Percentiles rank a stretch among this genome's conserved stretches.
phyloP scores from a whole-genome alignment of 2,113 vertebrate genomes.

The Melanerpes formicivorus region DNA sequence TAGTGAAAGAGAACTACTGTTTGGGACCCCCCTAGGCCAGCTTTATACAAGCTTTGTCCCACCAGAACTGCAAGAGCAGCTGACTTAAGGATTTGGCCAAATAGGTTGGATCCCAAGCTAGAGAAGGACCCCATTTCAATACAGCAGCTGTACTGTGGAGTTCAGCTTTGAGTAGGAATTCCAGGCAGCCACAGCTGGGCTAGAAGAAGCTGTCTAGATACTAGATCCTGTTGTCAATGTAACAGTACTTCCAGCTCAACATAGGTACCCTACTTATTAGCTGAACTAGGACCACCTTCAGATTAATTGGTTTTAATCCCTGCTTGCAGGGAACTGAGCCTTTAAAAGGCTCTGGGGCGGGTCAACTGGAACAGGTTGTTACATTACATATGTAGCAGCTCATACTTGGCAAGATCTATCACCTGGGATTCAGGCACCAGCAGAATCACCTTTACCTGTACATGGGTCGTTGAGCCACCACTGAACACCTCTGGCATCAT shows the following conservation, averaged over 20 bases:
- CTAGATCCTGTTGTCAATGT: neutral
- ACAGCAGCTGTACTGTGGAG: neutral
- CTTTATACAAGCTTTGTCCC: neutral
- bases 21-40: neutral
- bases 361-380: neutral
- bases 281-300: neutral
- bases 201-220: neutral
- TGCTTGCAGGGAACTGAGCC: neutral
- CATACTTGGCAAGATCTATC: accelerated
- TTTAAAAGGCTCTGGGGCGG: neutral
- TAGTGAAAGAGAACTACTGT: neutral
- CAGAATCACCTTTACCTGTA: neutral
- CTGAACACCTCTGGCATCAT: neutral
- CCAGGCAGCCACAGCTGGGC: neutral
- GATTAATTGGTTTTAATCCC: conserved; percentile 12
- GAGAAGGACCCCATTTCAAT: neutral
- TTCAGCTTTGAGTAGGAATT: neutral
- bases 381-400: neutral
- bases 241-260: neutral
- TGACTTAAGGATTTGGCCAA: neutral
- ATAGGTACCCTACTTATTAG: neutral
- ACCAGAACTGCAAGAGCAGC: neutral
- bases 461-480: neutral
- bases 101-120: accelerated
- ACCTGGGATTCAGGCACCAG: neutral